Conservation (phyloP, 2,113 vertebrate species). For the Eublepharis macularius region DNA sequence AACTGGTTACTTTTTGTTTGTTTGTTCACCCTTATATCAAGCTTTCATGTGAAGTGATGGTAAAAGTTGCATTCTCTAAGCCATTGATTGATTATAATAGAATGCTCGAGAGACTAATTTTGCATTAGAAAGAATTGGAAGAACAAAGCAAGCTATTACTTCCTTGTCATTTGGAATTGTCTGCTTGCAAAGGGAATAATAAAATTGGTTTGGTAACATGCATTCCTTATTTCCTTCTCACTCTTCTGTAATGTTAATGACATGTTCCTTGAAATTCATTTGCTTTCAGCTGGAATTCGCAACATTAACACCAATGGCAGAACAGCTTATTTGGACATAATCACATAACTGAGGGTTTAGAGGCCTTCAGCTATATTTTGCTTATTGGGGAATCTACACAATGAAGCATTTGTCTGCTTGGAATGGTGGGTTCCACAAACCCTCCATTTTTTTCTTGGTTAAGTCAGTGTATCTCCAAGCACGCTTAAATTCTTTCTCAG, state of each 20-base stretch:
- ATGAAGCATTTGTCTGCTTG: background rate
- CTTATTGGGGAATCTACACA: background rate
- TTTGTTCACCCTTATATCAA: background rate
- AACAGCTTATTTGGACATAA: conserved; percentile 15
- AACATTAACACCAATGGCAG: background rate
- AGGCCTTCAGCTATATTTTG: background rate
- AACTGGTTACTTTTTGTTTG: background rate
- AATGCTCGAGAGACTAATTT: background rate
- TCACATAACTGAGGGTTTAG: background rate
- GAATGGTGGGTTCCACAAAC: background rate
- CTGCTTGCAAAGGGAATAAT: background rate
- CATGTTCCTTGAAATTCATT: background rate
- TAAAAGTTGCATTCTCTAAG: background rate
- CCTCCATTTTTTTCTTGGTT: background rate
- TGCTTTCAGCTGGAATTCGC: conserved; percentile 22
- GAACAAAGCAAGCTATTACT: conserved; percentile 13
- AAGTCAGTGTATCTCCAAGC: no score
- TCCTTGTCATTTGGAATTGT: conserved; percentile 2
- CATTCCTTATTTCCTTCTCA: background rate
- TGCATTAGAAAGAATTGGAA: background rate
- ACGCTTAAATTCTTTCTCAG: background rate
- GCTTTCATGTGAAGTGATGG: background rate
- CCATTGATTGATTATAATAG: background rate
- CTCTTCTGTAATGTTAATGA: background rate
- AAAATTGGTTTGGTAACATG: background rate